Evolutionary conservation across 2,797 vertebrate species (phyloP), one percentile per base, ranked within the genome.

Genomic region (Lepilemur septentrionalis): DNA sequence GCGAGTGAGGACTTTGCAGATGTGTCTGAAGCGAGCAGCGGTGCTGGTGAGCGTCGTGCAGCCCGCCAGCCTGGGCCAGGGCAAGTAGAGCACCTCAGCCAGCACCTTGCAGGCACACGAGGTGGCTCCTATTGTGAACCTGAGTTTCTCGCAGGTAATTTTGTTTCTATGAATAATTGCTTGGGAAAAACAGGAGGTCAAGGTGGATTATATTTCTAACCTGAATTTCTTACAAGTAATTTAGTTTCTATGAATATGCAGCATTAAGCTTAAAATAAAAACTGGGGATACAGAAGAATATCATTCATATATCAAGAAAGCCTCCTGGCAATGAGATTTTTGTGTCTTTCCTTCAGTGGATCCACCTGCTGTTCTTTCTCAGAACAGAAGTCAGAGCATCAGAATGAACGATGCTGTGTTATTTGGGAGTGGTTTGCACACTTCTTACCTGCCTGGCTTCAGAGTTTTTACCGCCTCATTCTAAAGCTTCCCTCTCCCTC

Each of bases 221-320:
- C 48, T n/a, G 50, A 76, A 35, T 41, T 82, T 76, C 41, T 70
- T 61, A 9, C 3, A 87, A 92, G 48, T 32, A 61, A 69, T 38
- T 91, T 63, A 35, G 35, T 84, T 59, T 87, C 67, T 18, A 18
- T 55, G 55, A 28, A 83, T 78, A 59, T 15, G 22, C 7, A 78
- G 63, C 25, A 41, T 70, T 82, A 86, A 57, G 11, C 18, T 67
- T 57, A 43, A 46, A 94, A 52, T 75, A 48, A 87, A 80, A 57
- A 57, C 5, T 2, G 11, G 59, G 22, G 30, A 38, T 87, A 30
- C 43, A 63, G 25, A 70, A 91, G 46, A 61, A 10, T 63, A 59
- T 48, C 48, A 23, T 14, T 48, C 48, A 23, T 14, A 46, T 20
- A 43, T 50, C 8, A 75, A 78, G 73, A 73, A 61, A 92, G 14